Evolutionary conservation across 2,113 vertebrate genomes (phyloP).

Genomic region (Clupea harengus): DNA sequence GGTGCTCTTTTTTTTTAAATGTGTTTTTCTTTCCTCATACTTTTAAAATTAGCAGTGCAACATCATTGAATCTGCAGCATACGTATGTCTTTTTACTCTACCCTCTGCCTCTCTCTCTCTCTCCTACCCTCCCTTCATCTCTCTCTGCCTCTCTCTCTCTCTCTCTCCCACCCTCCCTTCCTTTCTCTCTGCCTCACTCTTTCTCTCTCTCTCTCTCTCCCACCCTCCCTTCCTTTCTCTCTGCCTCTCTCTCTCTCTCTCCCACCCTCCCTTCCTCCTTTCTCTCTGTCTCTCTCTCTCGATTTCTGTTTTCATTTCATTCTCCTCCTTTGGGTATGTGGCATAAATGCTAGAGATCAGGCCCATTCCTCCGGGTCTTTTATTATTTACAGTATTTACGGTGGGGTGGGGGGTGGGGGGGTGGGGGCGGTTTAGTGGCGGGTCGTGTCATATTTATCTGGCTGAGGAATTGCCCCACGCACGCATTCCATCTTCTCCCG

Average conservation of each 20-base stretch:
- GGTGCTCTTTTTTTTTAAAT: not conserved
- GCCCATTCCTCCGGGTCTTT: conserved; percentile 78
- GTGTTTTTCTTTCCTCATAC: not conserved
- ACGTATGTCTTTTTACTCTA: not conserved
- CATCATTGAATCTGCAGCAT: not conserved
- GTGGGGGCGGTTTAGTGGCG: conserved; percentile 57
- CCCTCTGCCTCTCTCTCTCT: conserved; percentile 39
- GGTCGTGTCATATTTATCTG: conserved; percentile 81
- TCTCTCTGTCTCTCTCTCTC: conserved; percentile 48
- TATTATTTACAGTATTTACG: conserved; percentile 86
- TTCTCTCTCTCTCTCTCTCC: conserved; percentile 43
- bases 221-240: too few relatives aligned
- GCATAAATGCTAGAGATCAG: conserved; percentile 75
- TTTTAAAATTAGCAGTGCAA: not conserved
- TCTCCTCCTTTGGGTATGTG: conserved; percentile 50
- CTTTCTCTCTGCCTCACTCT: not conserved
- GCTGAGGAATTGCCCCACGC: conserved; percentile 79
- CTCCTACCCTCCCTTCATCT: not conserved
- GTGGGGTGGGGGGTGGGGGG: conserved; percentile 67
- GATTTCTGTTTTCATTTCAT: conserved; percentile 58
- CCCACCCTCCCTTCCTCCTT: conserved; percentile 41
- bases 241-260: conserved; percentile 52
- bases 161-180: conserved; percentile 51
- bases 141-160: conserved; percentile 53
- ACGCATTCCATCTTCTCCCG: conserved; percentile 71